phyloP scores from a whole-genome alignment of 2,113 vertebrate species.

The Murina feae region DNA sequence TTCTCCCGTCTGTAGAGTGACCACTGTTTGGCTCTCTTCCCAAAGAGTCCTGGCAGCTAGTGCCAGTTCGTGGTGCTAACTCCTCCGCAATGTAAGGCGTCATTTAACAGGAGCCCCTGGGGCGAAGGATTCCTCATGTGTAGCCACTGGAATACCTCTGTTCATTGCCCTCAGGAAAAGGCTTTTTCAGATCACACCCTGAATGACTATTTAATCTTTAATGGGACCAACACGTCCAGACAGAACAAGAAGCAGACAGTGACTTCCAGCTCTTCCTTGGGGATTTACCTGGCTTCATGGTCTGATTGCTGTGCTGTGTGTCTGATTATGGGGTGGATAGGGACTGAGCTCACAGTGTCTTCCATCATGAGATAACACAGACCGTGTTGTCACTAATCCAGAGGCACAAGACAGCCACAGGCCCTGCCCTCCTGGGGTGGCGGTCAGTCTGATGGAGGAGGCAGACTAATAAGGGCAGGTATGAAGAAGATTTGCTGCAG shows the following conservation, averaged over 20 bases:
- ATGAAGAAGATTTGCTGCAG: too few species aligned
- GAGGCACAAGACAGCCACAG: neutral
- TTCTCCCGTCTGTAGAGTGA: neutral
- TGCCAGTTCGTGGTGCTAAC: neutral
- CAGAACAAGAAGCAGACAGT: neutral
- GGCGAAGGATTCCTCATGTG: neutral
- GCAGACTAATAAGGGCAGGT: neutral
- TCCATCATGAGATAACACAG: neutral
- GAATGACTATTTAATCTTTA: conserved; percentile 33
- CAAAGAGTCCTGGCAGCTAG: neutral
- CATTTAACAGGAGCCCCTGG: neutral
- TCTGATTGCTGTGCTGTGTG: neutral
- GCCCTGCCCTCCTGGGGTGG: neutral
- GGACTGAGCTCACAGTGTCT: neutral
- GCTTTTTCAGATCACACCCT: neutral
- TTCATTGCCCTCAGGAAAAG: neutral
- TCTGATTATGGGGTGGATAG: neutral
- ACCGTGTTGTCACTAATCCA: neutral
- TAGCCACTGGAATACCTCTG: neutral
- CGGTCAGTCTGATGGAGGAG: neutral
- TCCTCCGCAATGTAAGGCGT: neutral
- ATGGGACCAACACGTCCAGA: neutral
- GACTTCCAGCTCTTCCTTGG: neutral
- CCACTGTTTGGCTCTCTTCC: neutral
- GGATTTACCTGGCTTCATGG: neutral